phyloP scores from a whole-genome alignment of 53 echinoderm and acorn worm genomes.

The Hippasteria phrygiana region DNA sequence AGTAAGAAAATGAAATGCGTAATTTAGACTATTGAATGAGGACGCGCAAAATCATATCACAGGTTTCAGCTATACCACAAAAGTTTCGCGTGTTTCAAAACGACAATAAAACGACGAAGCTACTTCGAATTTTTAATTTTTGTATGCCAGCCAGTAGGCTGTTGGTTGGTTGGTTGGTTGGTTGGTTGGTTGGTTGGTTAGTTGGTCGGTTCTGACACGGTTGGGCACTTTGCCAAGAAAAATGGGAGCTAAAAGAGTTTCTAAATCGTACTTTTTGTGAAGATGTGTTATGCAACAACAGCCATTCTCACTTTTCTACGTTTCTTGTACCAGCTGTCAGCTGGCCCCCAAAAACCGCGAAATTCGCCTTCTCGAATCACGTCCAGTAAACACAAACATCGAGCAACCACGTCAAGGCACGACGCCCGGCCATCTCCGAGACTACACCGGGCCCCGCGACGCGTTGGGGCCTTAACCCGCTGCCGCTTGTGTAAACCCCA shows the following conservation, averaged over 20 bases:
- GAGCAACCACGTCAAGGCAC: background rate
- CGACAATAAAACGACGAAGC: no score
- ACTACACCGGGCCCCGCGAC: background rate
- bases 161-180: background rate
- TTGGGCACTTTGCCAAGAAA: background rate
- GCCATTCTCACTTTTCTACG: background rate
- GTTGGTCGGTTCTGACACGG: no score
- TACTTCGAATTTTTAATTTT: no score
- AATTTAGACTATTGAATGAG: no score
- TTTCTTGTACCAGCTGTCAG: conserved; percentile 32
- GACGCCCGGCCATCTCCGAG: background rate
- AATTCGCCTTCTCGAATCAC: conserved; percentile 29
- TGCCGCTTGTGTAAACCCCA: background rate
- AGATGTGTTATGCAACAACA: background rate
- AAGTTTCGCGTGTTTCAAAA: no score
- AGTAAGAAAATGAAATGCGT: no score
- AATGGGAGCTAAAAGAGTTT: background rate
- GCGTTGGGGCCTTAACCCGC: background rate
- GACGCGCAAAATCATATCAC: no score
- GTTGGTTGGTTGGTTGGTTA: background rate
- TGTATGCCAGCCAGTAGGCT: background rate
- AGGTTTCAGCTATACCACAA: no score
- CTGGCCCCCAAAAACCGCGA: conserved; percentile 2
- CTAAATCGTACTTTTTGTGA: background rate
- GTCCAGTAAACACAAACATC: conserved; percentile 1